Conservation (phyloP, 2,888 invertebrate species). For the Drosophila lutescens region DNA sequence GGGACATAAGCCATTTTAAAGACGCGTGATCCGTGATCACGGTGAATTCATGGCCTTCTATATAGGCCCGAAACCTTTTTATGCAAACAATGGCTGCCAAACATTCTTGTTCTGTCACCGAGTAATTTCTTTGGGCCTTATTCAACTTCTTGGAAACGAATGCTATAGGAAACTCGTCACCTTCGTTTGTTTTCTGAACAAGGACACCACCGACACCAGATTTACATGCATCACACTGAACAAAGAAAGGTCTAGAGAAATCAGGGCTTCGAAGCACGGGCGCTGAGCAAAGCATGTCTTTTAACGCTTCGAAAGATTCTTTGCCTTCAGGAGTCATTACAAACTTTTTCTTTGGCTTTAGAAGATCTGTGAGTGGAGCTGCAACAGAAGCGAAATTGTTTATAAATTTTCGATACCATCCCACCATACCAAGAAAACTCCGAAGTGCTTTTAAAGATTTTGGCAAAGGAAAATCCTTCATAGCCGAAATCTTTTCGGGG, state of each 20-base stretch:
- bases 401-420: too few relatives aligned
- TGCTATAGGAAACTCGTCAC: too few relatives aligned
- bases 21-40: too few relatives aligned
- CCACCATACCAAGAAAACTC: too few relatives aligned
- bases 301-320: not conserved
- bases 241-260: not conserved
- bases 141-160: too few relatives aligned
- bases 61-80: not conserved
- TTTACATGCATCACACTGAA: constrained; percentile 43
- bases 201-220: constrained; percentile 29
- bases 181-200: constrained; percentile 15
- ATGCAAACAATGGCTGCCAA: not conserved
- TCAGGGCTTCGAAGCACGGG: not conserved
- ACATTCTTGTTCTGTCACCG: not conserved
- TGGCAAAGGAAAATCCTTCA: not conserved
- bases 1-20: not conserved
- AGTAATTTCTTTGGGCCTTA: not conserved
- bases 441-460: not conserved
- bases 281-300: too few relatives aligned
- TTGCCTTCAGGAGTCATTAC: not conserved
- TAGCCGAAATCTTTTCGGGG: not conserved
- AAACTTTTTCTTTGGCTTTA: not conserved
- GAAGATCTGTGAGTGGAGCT: not conserved
- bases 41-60: not conserved
- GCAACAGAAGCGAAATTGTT: too few relatives aligned